Percentiles rank a stretch among this genome's conserved stretches.
Conservation (phyloP, 1,140 invertebrate genomes). For the Tachypleus tridentatus region DNA sequence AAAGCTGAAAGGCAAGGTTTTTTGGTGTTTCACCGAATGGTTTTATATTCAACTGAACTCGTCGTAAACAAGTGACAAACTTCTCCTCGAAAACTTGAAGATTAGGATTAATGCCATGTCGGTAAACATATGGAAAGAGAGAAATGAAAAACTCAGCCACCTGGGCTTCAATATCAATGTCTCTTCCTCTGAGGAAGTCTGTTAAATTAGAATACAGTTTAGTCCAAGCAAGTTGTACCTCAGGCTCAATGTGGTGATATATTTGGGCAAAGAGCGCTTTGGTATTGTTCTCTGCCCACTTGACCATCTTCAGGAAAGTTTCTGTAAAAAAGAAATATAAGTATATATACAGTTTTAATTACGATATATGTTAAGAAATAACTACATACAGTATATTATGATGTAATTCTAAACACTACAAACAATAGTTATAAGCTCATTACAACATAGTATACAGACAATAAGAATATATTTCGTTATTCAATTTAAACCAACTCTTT, state of each 20-base stretch:
- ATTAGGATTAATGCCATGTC: slow-evolving; percentile 44
- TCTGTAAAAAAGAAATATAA: slow-evolving; percentile 44
- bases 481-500: too few relatives aligned
- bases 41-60: slow-evolving; percentile 55
- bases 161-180: slow-evolving; percentile 42
- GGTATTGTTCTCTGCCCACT: slow-evolving; percentile 66
- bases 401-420: too few relatives aligned
- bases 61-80: slow-evolving; percentile 60
- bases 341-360: too few relatives aligned
- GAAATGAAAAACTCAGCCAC: slow-evolving; percentile 64
- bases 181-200: slow-evolving; percentile 42
- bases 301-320: slow-evolving; percentile 53
- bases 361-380: too few relatives aligned
- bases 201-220: slow-evolving; percentile 55
- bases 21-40: slow-evolving; percentile 69
- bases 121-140: slow-evolving; percentile 70
- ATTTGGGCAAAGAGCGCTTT: slow-evolving; percentile 56
- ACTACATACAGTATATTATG: too few relatives aligned
- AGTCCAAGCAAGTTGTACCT: slow-evolving; percentile 47
- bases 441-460: too few relatives aligned
- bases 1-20: slow-evolving; percentile 50
- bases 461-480: too few relatives aligned
- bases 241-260: slow-evolving; percentile 52
- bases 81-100: slow-evolving; percentile 52
- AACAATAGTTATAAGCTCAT: too few relatives aligned